A percentile compares a stretch with the other conserved stretches of the same genome.
phyloP scores from a whole-genome alignment of 2,888 invertebrate genomes.

The Galerucella calmariensis region DNA sequence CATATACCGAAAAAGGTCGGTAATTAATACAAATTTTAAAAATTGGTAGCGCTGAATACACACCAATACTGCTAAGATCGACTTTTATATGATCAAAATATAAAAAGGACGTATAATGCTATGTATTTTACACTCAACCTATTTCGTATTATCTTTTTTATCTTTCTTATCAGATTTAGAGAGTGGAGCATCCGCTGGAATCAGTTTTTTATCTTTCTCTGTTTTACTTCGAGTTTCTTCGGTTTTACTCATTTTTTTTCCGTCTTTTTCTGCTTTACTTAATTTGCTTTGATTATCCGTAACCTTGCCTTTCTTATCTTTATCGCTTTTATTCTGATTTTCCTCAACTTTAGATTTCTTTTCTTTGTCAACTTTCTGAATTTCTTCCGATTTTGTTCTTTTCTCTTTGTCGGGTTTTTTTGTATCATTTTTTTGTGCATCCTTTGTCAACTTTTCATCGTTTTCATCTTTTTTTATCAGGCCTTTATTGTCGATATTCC shows the following conservation, averaged over 20 bases:
- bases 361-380: conserved; percentile 29
- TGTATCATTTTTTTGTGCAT: conserved; percentile 14
- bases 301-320: conserved; percentile 31
- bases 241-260: conserved; percentile 4
- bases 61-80: conserved; percentile 12
- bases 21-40: background rate
- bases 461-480: background rate
- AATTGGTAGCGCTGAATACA: conserved; percentile 6
- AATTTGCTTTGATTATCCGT: conserved; percentile 27
- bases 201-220: conserved; percentile 22
- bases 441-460: conserved; percentile 1
- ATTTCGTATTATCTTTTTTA: conserved; percentile 24
- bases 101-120: conserved; percentile 10
- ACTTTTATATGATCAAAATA: conserved; percentile 7
- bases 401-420: conserved; percentile 22
- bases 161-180: conserved; percentile 29
- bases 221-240: conserved; percentile 10
- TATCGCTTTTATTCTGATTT: conserved; percentile 22
- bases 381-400: conserved; percentile 26
- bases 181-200: conserved; percentile 6
- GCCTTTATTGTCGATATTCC: background rate
- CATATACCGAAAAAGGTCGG: no score
- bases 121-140: conserved; percentile 6
- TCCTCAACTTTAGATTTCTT: conserved; percentile 11
- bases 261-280: conserved; percentile 18